Conservation (phyloP, 2,888 invertebrate genomes). For the Cremastobaeus sp. region DNA sequence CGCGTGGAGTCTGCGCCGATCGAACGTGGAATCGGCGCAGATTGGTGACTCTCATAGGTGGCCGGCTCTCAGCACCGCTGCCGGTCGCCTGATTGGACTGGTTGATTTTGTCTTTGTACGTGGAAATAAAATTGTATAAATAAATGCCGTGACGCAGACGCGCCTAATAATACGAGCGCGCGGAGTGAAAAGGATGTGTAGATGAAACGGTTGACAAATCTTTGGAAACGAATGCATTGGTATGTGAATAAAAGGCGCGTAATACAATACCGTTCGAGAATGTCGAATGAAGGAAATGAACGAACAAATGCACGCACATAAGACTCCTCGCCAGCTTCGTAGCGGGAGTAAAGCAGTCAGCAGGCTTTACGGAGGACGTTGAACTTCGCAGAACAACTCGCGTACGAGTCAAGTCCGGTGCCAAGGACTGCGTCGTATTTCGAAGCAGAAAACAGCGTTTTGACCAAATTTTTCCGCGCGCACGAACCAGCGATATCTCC, state of each 20-base stretch:
- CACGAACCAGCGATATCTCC: neutral
- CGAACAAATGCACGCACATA: constrained; percentile 50
- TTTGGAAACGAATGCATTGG: constrained; percentile 45
- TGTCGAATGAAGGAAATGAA: constrained; percentile 56
- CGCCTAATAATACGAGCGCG: too few species aligned
- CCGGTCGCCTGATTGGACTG: too few species aligned
- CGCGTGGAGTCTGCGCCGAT: too few species aligned
- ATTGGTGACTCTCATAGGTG: too few species aligned
- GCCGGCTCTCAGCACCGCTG: too few species aligned
- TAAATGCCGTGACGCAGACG: too few species aligned
- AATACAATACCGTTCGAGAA: constrained; percentile 56
- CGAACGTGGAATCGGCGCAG: too few species aligned
- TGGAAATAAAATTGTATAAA: too few species aligned
- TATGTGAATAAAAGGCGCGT: constrained; percentile 58
- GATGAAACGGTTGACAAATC: constrained; percentile 48
- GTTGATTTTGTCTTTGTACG: too few species aligned
- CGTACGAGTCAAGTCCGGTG: constrained; percentile 49
- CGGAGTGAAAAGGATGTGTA: neutral
- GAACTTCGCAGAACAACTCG: constrained; percentile 52
- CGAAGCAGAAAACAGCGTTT: constrained; percentile 28
- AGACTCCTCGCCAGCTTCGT: constrained; percentile 45
- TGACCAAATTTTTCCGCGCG: neutral
- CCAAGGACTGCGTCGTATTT: constrained; percentile 49
- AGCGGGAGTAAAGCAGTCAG: constrained; percentile 53
- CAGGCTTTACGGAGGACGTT: constrained; percentile 56